Base-by-base conservation (phyloP, 2,113 vertebrate genomes). In the Tringa solitaria region DNA sequence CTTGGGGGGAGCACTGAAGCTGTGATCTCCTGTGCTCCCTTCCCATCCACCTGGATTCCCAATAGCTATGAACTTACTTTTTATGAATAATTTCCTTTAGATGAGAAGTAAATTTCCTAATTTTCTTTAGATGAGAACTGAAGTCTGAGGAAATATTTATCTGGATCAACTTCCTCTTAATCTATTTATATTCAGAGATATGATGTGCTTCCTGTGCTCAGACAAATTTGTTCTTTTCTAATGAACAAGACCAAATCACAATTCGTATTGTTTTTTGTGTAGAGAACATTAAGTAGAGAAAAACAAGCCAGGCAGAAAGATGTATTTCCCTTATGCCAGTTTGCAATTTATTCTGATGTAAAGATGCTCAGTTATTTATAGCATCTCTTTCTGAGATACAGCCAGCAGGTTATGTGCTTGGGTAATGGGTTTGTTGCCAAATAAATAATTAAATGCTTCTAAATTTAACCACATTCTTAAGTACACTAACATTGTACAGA, bases 111-210 rank as follows among this genome's bases (percentile, higher is more conserved):
- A 84, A 75, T 48, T 48, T 22, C 46, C 46, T 22, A 48, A 48
- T 48, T 48, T 48, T 48, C 46, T 48, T 48, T 48, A 85, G 60
- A 63, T 45, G 65, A 86, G 64, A 92, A 68, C 23, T 65, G 14
- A 84, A 75, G n/a, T 74, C 90, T 80, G 75, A 96, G 90, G 90
- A 96, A 96, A 96, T 90, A 88, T 64, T 95, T 80, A 78, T 90
- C 68, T 74, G 32, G 35, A n/a, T 77, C 46, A 64, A 68, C 83
- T 90, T 96, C 95, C 95, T 90, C 53, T 48, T 67, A 56, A 39
- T 78, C 96, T 96, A 86, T 94, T 92, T 95, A 81, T 94, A 86
- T 60, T 83, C 90, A 72, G 68, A 89, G 85, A 87, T 88, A 79
- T 12, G 51, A 90, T 93, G 88, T 39, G 60, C 80, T 97, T 96